Base-by-base conservation (phyloP, 2,888 invertebrate genomes). In the Frankliniella intonsa region DNA sequence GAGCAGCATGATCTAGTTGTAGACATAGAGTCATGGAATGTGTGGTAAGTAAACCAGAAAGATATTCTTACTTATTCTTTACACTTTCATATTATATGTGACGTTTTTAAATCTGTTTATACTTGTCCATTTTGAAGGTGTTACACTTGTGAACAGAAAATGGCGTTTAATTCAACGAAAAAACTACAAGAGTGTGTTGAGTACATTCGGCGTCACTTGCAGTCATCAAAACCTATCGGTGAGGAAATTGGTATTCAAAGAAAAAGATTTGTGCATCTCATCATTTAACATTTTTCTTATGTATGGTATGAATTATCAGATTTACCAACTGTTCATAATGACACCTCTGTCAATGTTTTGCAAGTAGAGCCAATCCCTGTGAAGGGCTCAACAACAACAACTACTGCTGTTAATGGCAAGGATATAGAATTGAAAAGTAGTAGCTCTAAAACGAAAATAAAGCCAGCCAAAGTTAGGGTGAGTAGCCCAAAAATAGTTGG, bases 161-260 rank as follows among this genome's bases (percentile, higher is more conserved):
- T 95, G 81, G 83, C 83, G n/a, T 81, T 81, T 1, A 82, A 84
- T 69, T 84, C 85, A 84, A 89, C 91, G 80, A 93, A 92, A 87
- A 93, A 93, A 86, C 89, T 96, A 0, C 89, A 91, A 80, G 94
- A 95, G 86, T 92, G 93, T 86, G 91, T 95, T 81, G 94, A 95
- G 85, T 92, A 92, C 86, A 89, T 95, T 38, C 79, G 65, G n/a
- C 49, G 80, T 76, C 76, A 82, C 82, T 82, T 76, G 81, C 83
- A 83, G 81, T 80, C 81, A 81, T 79, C 81, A 83, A 81, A 69
- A 81, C 65, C 81, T 38, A 38, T 38, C 5, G 38, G 38, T 38
- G 38, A 38, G 38, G 38, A 38, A 2, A 38, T 38, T 38, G 38
- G 5, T 38, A 38, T 38, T 38, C 38, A 38, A 38, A 38, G 38